phyloP scores from a whole-genome alignment of 2,888 invertebrate species.

The Formica aserva region DNA sequence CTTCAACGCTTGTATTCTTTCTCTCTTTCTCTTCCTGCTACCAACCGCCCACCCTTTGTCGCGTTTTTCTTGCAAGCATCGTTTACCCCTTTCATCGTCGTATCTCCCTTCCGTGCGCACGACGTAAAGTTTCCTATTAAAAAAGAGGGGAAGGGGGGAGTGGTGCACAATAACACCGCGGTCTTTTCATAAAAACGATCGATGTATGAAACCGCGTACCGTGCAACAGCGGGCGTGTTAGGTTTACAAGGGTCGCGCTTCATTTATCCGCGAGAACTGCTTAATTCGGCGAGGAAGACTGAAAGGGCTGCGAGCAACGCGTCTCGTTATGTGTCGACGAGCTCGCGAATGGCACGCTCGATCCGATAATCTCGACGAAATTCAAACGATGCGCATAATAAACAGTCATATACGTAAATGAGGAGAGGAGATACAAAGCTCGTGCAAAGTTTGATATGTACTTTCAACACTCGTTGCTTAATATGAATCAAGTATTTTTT shows the following conservation, averaged over 20 bases:
- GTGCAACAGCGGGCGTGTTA: conserved; percentile 53
- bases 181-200: conserved; percentile 75
- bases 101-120: conserved; percentile 65
- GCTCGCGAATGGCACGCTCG: not conserved
- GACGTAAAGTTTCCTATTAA: conserved; percentile 74
- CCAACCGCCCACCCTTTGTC: conserved; percentile 50
- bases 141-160: conserved; percentile 71
- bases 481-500: not conserved
- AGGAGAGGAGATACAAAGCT: not conserved
- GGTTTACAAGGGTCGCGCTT: conserved; percentile 59
- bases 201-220: conserved; percentile 38
- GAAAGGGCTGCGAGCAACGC: not conserved
- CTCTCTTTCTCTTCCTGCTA: conserved; percentile 57
- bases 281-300: conserved; percentile 22
- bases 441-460: not conserved
- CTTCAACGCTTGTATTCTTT: conserved; percentile 52
- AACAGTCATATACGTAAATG: conserved; percentile 10
- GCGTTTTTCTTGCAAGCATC: conserved; percentile 65
- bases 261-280: conserved; percentile 61
- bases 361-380: not conserved
- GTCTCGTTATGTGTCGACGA: conserved; percentile 21
- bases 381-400: not conserved
- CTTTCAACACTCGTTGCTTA: not conserved
- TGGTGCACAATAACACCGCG: conserved; percentile 73
- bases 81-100: conserved; percentile 74